These are phyloP conservation scores for Hofmannophila pseudospretella DNA, from an alignment of 2,888 invertebrate genomes.

Conservation along the genomic window DNA sequence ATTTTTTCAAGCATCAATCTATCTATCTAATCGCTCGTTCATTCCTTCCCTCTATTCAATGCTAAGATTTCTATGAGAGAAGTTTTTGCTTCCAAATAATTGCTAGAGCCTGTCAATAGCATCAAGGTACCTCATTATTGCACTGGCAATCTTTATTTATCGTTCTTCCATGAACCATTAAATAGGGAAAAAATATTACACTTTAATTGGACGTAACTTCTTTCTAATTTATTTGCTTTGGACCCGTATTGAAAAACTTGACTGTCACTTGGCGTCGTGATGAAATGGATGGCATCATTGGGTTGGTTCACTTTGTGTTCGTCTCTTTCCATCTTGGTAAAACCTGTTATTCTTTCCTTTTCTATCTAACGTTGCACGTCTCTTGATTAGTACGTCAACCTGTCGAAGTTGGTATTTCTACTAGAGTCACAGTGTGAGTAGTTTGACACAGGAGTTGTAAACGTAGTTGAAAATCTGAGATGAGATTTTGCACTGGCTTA, in stretches of 20 bases:
- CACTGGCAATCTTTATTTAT: slow-evolving; percentile 14
- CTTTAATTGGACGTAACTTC: slow-evolving; percentile 23
- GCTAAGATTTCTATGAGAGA: slow-evolving; percentile 2
- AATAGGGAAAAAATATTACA: slow-evolving; percentile 17
- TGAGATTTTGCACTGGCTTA: neutral
- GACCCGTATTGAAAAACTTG: slow-evolving; percentile 15
- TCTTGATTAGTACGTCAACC: slow-evolving; percentile 54
- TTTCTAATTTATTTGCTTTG: slow-evolving; percentile 12
- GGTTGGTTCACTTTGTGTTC: slow-evolving; percentile 17
- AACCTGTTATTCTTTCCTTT: slow-evolving; percentile 26
- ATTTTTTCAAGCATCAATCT: no score
- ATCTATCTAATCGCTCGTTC: no score
- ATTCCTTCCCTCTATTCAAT: slow-evolving; percentile 8
- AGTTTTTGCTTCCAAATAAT: slow-evolving; percentile 17
- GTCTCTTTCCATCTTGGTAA: slow-evolving; percentile 25
- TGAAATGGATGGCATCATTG: slow-evolving; percentile 28
- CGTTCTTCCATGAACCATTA: slow-evolving; percentile 10
- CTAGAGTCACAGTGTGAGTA: neutral
- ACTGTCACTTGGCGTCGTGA: slow-evolving; percentile 32
- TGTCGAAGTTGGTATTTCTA: slow-evolving; percentile 10
- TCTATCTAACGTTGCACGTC: slow-evolving; percentile 33
- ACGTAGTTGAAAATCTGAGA: neutral
- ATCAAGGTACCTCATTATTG: slow-evolving; percentile 8
- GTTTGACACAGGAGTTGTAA: neutral
- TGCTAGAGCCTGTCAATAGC: slow-evolving; percentile 11